Conservation (phyloP, 2,888 invertebrate genomes). For the Subacronicta megacephala region DNA sequence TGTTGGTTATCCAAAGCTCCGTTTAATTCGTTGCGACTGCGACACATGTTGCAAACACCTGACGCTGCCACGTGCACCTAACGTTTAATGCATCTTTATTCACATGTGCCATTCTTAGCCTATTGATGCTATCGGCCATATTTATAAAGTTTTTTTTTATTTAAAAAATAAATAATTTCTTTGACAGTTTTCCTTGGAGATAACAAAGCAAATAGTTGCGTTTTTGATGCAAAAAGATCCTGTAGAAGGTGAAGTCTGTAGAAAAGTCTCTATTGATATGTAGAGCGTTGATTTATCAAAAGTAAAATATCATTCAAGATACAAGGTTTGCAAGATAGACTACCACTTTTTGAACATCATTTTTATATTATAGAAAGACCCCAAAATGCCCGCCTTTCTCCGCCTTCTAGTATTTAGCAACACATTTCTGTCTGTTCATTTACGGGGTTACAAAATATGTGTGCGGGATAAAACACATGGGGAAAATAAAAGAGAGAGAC, state of each 20-base stretch:
- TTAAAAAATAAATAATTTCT: conserved; percentile 11
- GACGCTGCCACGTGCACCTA: conserved; percentile 69
- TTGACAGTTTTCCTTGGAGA: not conserved
- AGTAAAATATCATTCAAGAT: too few species aligned
- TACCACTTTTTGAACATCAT: too few species aligned
- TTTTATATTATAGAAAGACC: too few species aligned
- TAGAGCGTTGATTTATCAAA: not conserved
- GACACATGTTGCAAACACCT: conserved; percentile 78
- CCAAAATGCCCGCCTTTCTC: too few species aligned
- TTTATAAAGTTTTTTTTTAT: too few species aligned
- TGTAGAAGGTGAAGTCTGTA: too few species aligned
- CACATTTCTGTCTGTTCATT: too few species aligned
- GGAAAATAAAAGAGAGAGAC: too few species aligned
- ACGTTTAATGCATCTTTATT: conserved; percentile 52
- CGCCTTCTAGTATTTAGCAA: too few species aligned
- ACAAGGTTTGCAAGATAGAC: too few species aligned
- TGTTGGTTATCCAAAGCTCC: conserved; percentile 23
- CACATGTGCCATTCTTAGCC: conserved; percentile 51
- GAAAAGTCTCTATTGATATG: not conserved
- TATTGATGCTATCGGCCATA: conserved; percentile 11
- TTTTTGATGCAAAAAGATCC: not conserved
- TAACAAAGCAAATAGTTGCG: not conserved
- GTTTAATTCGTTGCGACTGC: conserved; percentile 51
- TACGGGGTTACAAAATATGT: too few species aligned
- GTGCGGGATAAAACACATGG: too few species aligned